A percentile compares a stretch with the other conserved stretches of the same genome.
phyloP scores from a whole-genome alignment of 64 coral and sea anemone species.

The Astreopora myriophthalma region DNA sequence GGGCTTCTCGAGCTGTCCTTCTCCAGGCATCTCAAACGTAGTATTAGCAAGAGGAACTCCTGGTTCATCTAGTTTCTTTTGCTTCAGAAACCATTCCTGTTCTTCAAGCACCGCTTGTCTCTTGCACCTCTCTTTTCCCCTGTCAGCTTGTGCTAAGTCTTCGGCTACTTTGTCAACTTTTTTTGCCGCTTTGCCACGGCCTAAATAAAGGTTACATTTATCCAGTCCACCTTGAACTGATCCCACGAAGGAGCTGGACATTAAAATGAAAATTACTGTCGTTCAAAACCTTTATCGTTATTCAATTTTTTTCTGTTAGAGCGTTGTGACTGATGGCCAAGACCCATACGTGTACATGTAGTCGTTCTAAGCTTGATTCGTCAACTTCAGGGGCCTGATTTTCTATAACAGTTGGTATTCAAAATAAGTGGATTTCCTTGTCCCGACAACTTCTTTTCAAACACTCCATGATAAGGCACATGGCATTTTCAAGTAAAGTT shows the following conservation, averaged over 20 bases:
- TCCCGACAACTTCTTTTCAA: neutral
- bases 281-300: neutral
- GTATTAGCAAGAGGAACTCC: neutral
- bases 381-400: neutral
- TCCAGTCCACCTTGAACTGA: neutral
- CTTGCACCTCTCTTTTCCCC: neutral
- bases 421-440: neutral
- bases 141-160: neutral
- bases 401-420: neutral
- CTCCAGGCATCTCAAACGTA: neutral
- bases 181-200: no score
- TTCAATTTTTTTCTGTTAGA: neutral
- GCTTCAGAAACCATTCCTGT: conserved; percentile 30
- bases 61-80: conserved; percentile 8
- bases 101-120: no score
- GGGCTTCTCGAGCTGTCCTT: neutral
- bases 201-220: no score
- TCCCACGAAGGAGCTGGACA: neutral
- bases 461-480: neutral
- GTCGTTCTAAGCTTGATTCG: neutral
- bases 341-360: neutral
- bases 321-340: neutral
- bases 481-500: neutral
- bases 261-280: neutral
- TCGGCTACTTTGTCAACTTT: neutral